phyloP scores from a whole-genome alignment of 2,888 invertebrate species.

The Oithona nana region DNA sequence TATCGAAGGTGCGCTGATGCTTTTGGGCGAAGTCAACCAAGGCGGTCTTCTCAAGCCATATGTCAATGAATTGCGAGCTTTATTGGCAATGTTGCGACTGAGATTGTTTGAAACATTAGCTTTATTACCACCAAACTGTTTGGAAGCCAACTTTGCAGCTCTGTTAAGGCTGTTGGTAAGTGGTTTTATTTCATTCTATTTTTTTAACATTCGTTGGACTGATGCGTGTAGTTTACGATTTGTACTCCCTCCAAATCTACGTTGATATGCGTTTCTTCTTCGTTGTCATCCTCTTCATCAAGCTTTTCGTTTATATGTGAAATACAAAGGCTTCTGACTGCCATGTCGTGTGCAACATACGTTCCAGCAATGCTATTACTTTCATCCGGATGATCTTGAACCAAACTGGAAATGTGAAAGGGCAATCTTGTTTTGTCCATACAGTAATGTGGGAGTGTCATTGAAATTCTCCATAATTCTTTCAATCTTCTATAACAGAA shows the following conservation, averaged over 20 bases:
- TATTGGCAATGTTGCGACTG: conserved; percentile 76
- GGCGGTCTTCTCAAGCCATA: conserved; percentile 58
- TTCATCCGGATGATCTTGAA: too few species aligned
- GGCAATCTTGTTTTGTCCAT: too few species aligned
- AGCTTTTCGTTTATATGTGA: too few species aligned
- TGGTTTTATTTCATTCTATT: background rate
- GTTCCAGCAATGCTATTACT: too few species aligned
- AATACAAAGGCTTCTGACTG: too few species aligned
- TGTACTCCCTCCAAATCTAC: background rate
- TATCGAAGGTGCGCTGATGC: conserved; percentile 82
- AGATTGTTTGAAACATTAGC: conserved; percentile 74
- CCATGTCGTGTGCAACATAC: too few species aligned
- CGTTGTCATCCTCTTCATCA: too few species aligned
- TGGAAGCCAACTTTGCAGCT: conserved; percentile 69
- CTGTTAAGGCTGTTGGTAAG: conserved; percentile 59
- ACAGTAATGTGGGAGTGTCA: too few species aligned
- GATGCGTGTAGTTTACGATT: background rate
- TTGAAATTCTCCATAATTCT: too few species aligned
- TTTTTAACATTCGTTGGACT: background rate
- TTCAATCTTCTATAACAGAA: too few species aligned
- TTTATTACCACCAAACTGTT: conserved; percentile 52
- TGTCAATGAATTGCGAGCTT: conserved; percentile 79
- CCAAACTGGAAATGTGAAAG: too few species aligned
- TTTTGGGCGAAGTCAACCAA: conserved; percentile 50
- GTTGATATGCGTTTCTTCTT: too few species aligned